A percentile compares a stretch with the other conserved stretches of the same genome.
These are phyloP conservation scores for Brachionus paranguensis DNA, from an alignment of 1,140 invertebrate genomes.

Conservation along the genomic window DNA sequence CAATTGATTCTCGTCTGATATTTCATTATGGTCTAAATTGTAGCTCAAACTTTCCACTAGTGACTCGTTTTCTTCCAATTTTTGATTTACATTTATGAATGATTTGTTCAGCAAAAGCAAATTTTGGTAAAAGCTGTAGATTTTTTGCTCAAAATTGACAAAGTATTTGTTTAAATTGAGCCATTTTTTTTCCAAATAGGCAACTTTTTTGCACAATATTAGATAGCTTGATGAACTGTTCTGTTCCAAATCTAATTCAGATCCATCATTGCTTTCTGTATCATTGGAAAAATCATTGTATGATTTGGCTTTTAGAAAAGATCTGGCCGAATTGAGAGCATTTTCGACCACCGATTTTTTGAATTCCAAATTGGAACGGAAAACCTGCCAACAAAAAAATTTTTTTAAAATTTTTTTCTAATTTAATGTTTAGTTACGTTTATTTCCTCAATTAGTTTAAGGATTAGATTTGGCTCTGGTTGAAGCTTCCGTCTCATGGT, in stretches of 20 bases:
- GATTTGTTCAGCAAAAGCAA: neutral
- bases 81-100: neutral
- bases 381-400: neutral
- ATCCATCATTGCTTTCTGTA: neutral
- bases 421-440: neutral
- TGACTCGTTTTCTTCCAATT: conserved; percentile 22
- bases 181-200: neutral
- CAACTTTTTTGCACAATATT: neutral
- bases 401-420: neutral
- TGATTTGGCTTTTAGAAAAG: neutral
- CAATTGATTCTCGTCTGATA: conserved; percentile 16
- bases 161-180: neutral
- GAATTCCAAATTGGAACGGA: conserved; percentile 16
- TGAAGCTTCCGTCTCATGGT: neutral
- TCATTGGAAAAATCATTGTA: neutral
- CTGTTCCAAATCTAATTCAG: neutral
- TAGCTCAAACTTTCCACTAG: conserved; percentile 4
- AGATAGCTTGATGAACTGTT: neutral
- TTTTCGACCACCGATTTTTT: conserved; percentile 29
- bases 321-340: neutral
- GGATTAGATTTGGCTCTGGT: conserved; percentile 5
- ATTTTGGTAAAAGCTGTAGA: neutral
- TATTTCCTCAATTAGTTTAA: neutral
- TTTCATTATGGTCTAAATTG: neutral
- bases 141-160: conserved; percentile 3